phyloP scores from a whole-genome alignment of 1,140 invertebrate species.

The Antheraea pernyi region DNA sequence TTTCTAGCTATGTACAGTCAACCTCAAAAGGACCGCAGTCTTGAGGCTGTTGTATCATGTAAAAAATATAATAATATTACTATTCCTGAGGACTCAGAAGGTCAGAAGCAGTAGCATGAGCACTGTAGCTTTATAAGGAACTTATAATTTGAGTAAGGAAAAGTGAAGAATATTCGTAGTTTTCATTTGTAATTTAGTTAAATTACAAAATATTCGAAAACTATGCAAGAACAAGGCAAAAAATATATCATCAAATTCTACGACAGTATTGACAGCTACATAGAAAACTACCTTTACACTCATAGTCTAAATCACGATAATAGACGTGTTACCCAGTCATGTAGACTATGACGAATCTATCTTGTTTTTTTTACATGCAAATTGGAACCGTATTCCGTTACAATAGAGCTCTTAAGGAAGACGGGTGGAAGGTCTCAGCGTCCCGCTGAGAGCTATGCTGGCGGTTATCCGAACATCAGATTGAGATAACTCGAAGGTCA shows the following conservation, averaged over 20 bases:
- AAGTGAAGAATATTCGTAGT: neutral
- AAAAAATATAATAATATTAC: too few relatives aligned
- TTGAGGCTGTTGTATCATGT: too few relatives aligned
- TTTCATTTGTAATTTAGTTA: neutral
- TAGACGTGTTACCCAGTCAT: constrained; percentile 61
- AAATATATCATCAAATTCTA: constrained; percentile 3
- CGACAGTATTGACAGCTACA: constrained; percentile 16
- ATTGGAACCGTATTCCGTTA: constrained; percentile 35
- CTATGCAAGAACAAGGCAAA: neutral
- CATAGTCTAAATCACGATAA: constrained; percentile 57
- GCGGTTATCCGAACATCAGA: constrained; percentile 65
- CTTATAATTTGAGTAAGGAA: too few relatives aligned
- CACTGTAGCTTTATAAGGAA: too few relatives aligned
- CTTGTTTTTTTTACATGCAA: constrained; percentile 26
- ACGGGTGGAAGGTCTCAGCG: constrained; percentile 40
- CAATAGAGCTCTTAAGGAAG: constrained; percentile 30
- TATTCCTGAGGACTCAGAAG: too few relatives aligned
- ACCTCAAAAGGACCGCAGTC: too few relatives aligned
- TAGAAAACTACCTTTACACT: constrained; percentile 26
- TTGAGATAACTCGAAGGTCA: constrained; percentile 67
- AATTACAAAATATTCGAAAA: neutral
- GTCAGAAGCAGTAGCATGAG: too few relatives aligned
- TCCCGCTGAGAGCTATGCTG: constrained; percentile 64
- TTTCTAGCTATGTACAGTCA: too few relatives aligned
- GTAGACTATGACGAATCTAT: constrained; percentile 64